Evolutionary conservation across 2,888 invertebrate species (phyloP).

Genomic region (Ectobius pallidus): DNA sequence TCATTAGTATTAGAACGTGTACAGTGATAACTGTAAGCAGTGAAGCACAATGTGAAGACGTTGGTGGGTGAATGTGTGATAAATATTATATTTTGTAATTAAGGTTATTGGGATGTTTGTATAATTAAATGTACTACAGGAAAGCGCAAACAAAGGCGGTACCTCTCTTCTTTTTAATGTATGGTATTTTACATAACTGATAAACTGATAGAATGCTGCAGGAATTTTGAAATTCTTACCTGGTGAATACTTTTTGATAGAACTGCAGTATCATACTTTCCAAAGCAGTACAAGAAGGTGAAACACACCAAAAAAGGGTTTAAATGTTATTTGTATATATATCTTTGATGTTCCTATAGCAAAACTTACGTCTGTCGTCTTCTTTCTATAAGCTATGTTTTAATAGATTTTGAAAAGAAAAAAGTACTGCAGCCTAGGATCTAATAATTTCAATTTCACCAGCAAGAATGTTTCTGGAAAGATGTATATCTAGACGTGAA

Average conservation of each 20-base stretch:
- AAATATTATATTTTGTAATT: conserved; percentile 24
- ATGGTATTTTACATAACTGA: neutral
- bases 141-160: neutral
- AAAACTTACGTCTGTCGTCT: conserved; percentile 8
- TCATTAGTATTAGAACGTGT: no score
- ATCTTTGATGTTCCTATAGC: conserved; percentile 20
- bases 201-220: neutral
- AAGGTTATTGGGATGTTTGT: conserved; percentile 3
- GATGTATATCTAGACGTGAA: no score
- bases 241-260: no score
- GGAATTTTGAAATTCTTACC: no score
- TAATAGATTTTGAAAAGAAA: neutral
- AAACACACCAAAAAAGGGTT: neutral
- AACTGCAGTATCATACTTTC: no score
- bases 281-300: neutral
- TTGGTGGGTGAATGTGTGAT: no score
- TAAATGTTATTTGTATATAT: conserved; percentile 2
- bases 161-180: neutral
- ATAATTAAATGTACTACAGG: neutral
- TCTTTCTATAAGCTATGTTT: neutral
- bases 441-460: no score
- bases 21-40: neutral
- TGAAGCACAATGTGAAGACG: no score
- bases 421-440: no score
- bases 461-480: no score